Evolutionary conservation across 2,113 vertebrate species (phyloP), one percentile per base, ranked within the genome.

Genomic region (Tupaia chinensis): DNA sequence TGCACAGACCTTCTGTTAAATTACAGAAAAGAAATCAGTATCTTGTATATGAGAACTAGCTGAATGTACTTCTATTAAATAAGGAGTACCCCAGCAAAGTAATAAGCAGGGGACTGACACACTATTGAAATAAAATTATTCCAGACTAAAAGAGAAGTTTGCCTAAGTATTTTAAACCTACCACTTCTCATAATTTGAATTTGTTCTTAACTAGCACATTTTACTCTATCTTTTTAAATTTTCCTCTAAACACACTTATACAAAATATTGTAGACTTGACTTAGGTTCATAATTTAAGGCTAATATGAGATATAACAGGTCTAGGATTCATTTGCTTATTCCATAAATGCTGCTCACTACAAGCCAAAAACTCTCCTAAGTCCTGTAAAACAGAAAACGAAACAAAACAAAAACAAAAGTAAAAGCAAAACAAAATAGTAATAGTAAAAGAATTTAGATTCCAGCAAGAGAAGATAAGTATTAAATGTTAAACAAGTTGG

Each of bases 51-150:
- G 9, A 76, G 25, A 94, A 60, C 5, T 13, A 89, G 22, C 4
- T 72, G 61, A 61, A 81, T 66, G 0, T 34, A 72, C 58, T 70
- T 94, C 4, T 69, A 90, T 93, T 85, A 77, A 53, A 9, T 58
- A 82, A 89, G 19, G 53, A 66, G 4, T 66, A 68, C 9, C 56
- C 92, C 16, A 88, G 17, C 44, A 53, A 3, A 44, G 15, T 84
- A 86, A 89, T 74, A 91, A n/a, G 19, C 77, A 89, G 90, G 56
- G 94, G 79, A 69, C 27, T 54, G 7, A 83, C 44, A 44, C 44
- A 44, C 44, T 87, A 72, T 86, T 19, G 12, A 92, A 92, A 25
- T 87, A 82, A 89, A 96, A 79, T 81, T 90, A 87, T 78, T 69
- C 20, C 2, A 83, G 23, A 54, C 34, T 32, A 32, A 56, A 72